phyloP scores from a whole-genome alignment of 2,113 vertebrate genomes.

The Microcebus griseorufus region DNA sequence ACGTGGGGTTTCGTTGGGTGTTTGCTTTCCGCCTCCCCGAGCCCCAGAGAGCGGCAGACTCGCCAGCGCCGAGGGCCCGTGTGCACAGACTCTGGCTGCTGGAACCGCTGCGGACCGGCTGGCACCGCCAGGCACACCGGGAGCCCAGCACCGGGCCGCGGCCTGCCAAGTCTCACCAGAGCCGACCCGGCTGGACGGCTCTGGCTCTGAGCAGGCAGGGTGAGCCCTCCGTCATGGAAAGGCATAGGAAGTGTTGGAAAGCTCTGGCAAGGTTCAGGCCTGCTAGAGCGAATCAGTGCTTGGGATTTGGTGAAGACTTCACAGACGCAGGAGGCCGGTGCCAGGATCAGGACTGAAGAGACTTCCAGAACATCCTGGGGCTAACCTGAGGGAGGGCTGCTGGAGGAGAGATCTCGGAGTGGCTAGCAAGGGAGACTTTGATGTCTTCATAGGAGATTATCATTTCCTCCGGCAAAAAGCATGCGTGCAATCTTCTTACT shows the following conservation, averaged over 20 bases:
- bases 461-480: not conserved
- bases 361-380: conserved; percentile 76
- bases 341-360: conserved; percentile 43
- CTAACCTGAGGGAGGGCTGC: conserved; percentile 63
- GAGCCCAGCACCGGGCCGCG: conserved; percentile 59
- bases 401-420: not conserved
- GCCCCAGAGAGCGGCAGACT: not conserved
- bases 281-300: not conserved
- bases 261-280: conserved; percentile 70
- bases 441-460: not conserved
- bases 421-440: not conserved
- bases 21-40: not conserved
- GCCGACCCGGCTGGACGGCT: conserved; percentile 76
- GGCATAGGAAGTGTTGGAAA: conserved; percentile 70
- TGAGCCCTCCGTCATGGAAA: conserved; percentile 80
- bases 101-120: conserved; percentile 71
- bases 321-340: not conserved
- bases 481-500: not conserved
- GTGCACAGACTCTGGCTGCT: not conserved
- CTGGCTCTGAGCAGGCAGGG: conserved; percentile 74
- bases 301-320: not conserved
- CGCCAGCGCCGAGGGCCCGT: not conserved
- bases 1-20: not conserved
- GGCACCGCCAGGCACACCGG: conserved; percentile 64
- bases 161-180: conserved; percentile 79